Evolutionary conservation across 1,140 invertebrate species (phyloP).

Genomic region (Drosophila repletoides): DNA sequence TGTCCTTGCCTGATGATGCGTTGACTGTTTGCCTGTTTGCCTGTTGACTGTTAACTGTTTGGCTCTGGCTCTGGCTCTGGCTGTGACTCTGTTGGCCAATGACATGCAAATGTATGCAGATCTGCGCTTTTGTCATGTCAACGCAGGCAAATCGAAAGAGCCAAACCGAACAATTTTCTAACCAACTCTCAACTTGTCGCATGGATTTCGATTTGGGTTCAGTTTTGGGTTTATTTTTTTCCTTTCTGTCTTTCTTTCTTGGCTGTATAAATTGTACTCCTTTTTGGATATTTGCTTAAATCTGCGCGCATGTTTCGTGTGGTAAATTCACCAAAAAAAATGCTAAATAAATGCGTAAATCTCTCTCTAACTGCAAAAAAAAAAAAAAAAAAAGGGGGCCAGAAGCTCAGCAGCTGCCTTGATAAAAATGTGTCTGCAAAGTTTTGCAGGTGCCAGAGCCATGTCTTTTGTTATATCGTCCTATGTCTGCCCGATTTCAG

Average conservation of each 20-base stretch:
- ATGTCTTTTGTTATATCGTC: constrained; percentile 65
- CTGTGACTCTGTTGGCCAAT: constrained; percentile 38
- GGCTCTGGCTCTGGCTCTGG: background rate
- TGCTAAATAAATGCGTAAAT: constrained; percentile 82
- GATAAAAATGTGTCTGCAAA: constrained; percentile 70
- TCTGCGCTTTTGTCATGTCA: constrained; percentile 81
- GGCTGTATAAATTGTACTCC: constrained; percentile 48
- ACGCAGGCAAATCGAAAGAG: constrained; percentile 78
- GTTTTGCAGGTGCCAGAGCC: constrained; percentile 79
- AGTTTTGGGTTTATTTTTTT: constrained; percentile 1
- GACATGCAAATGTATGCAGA: constrained; percentile 82
- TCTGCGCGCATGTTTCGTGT: constrained; percentile 77
- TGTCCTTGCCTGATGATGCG: constrained; percentile 78
- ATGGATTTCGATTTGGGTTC: constrained; percentile 12
- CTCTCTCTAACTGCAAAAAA: constrained; percentile 61
- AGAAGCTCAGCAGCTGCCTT: constrained; percentile 19
- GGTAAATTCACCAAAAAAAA: constrained; percentile 79
- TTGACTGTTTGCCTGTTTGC: constrained; percentile 33
- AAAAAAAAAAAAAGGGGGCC: constrained; percentile 16
- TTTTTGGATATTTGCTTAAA: constrained; percentile 67
- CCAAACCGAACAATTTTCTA: constrained; percentile 63
- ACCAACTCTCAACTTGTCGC: constrained; percentile 67
- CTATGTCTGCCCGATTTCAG: constrained; percentile 59
- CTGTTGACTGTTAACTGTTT: constrained; percentile 1
- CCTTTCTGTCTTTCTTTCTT: background rate